Evolutionary conservation across 2,113 vertebrate species (phyloP).

Genomic region (Mustelus asterias): DNA sequence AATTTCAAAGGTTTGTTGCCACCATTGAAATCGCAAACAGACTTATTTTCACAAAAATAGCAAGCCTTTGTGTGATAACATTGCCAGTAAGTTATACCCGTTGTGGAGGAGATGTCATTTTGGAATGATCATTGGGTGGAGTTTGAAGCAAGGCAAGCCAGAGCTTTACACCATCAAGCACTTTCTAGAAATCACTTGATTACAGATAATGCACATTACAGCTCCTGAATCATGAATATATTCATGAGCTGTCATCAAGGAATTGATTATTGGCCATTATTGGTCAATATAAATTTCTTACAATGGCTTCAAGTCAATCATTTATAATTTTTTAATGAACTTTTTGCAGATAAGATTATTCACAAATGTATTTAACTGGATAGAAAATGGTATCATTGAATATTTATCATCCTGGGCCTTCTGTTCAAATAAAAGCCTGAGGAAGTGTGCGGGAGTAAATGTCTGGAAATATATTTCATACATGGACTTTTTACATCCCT

Average conservation of each 20-base stretch:
- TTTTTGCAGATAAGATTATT: constrained; percentile 28
- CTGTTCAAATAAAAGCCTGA: constrained; percentile 22
- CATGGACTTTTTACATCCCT: not conserved
- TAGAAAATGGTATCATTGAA: constrained; percentile 33
- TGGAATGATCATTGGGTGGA: not conserved
- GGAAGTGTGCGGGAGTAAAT: not conserved
- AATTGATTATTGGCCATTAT: constrained; percentile 37
- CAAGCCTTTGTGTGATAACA: not conserved
- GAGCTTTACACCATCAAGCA: constrained; percentile 3
- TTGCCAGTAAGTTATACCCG: not conserved
- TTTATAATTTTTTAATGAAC: constrained; percentile 37
- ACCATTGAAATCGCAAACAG: not conserved
- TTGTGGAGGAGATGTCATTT: not conserved
- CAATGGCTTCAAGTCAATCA: constrained; percentile 23
- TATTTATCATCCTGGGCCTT: constrained; percentile 26
- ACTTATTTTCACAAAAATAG: not conserved
- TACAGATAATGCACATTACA: constrained; percentile 33
- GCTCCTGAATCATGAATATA: constrained; percentile 25
- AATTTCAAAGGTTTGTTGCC: not conserved
- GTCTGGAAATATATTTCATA: constrained; percentile 22
- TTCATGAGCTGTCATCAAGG: constrained; percentile 35
- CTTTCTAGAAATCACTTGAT: constrained; percentile 36
- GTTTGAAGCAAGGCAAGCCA: not conserved
- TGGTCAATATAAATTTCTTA: constrained; percentile 37
- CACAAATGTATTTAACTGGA: constrained; percentile 37